Evolutionary conservation across 2,113 vertebrate genomes (phyloP), one percentile per base, ranked within the genome.

Genomic region (rabbit (Oryctolagus cuniculus)): DNA sequence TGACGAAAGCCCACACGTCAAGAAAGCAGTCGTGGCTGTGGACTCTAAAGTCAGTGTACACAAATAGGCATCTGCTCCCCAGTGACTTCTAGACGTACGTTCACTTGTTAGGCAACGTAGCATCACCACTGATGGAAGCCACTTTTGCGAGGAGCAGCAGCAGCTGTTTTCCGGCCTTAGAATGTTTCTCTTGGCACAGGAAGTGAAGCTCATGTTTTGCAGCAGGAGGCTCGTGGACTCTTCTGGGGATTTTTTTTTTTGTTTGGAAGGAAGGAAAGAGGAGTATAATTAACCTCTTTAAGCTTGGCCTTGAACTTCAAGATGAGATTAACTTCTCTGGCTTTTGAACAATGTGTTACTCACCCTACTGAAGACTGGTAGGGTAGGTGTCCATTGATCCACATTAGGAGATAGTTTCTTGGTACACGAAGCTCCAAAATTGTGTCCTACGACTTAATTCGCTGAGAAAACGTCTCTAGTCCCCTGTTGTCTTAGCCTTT

Each of bases 121-220:
- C 12, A 21, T 82, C 49, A 27, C 24, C 82, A 10, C 69, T 80
- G n/a, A 55, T 72, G 92, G 83, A 78, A 63, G 55, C 63, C 34
- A 31, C 36, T 29, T 80, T 58, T 64, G 84, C 21, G 74, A 92
- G 38, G 10, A 29, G 11, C 74, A 53, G 19, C 86, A 64, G 31
- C 96, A 96, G 95, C 96, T 97, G 97, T 90, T 80, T 97, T 95
- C 96, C 92, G 70, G 82, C 66, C 92, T 96, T 69, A 90, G 91
- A 91, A 72, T 51, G 82, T 70, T 94, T 67, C 44, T 38, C 51
- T 70, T 8, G 16, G 80, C 29, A 73, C 61, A 69, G 97, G 95
- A 97, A 96, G 93, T 63, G 61, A 82, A 93, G 91, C 74, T 69
- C 38, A 49, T 78, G 82, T 90, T 97, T 93, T 94, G 82, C 64